Conservation (phyloP, 2,113 vertebrate genomes). For the Accipiter virgatus region DNA sequence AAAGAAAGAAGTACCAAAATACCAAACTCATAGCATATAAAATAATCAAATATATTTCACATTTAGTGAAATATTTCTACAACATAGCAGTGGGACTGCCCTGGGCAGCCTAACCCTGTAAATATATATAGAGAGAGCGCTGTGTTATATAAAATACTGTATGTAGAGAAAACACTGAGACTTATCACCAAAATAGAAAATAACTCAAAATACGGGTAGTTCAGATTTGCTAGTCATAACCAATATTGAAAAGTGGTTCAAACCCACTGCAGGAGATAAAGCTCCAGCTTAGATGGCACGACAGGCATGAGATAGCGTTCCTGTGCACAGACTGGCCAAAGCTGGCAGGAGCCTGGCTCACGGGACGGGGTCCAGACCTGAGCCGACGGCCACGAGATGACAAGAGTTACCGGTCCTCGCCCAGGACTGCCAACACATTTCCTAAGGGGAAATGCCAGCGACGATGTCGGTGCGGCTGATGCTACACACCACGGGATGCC, state of each 20-base stretch:
- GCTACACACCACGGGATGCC: accelerated
- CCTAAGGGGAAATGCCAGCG: accelerated
- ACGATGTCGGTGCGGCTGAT: accelerated
- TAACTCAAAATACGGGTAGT: conserved; percentile 50
- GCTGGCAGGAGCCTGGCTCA: neutral
- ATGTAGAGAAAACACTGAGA: conserved; percentile 53
- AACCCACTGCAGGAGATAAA: conserved; percentile 16
- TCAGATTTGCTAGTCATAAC: conserved; percentile 16
- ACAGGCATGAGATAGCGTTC: neutral
- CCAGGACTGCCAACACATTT: neutral
- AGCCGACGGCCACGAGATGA: accelerated
- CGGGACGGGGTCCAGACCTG: neutral
- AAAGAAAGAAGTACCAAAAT: conserved; percentile 66
- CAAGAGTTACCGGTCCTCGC: neutral
- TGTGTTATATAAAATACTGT: conserved; percentile 61
- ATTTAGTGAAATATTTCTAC: conserved; percentile 53
- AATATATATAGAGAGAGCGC: conserved; percentile 19
- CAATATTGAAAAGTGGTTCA: conserved; percentile 42
- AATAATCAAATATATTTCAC: conserved; percentile 43
- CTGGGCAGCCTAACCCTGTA: conserved; percentile 23
- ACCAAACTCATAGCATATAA: conserved; percentile 54
- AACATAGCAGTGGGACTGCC: conserved; percentile 15
- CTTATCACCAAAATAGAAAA: conserved; percentile 66
- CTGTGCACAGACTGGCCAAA: neutral
- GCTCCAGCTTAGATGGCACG: neutral